phyloP scores from a whole-genome alignment of 1,140 invertebrate genomes.

The Orchestia grillus region DNA sequence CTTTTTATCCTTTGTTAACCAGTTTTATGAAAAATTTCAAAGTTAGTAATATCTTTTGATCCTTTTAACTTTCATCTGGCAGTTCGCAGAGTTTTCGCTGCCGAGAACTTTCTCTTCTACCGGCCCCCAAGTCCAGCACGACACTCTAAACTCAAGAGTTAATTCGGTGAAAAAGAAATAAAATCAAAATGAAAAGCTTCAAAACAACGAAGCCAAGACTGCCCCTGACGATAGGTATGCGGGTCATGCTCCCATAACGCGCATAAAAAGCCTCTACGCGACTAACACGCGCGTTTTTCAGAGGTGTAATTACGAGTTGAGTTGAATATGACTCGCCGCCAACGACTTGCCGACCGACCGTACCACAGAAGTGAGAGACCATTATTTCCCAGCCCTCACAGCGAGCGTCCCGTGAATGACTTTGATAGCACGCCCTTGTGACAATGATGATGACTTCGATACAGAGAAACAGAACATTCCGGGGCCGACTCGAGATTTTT shows the following conservation, averaged over 20 bases:
- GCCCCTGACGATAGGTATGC: background rate
- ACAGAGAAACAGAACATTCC: background rate
- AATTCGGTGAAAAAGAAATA: background rate
- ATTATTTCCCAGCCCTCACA: background rate
- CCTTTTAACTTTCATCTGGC: background rate
- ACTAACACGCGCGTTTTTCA: background rate
- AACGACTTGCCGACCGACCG: constrained; percentile 4
- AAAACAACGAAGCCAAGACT: background rate
- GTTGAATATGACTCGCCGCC: background rate
- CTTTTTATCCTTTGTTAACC: too few species aligned
- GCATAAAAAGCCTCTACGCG: background rate
- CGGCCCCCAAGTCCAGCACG: background rate
- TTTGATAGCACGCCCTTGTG: constrained; percentile 1
- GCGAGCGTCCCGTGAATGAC: background rate
- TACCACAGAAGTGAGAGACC: background rate
- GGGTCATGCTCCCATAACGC: constrained; percentile 2
- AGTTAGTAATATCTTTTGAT: background rate
- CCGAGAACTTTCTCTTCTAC: background rate
- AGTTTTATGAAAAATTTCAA: too few species aligned
- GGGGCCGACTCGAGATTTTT: background rate
- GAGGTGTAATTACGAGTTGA: background rate
- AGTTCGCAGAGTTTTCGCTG: background rate
- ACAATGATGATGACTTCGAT: constrained; percentile 19
- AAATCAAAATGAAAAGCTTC: background rate
- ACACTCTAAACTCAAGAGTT: background rate